These are phyloP conservation scores for Rhinatrema bivittatum DNA, from an alignment of 2,797 vertebrate species.

Conservation along the genomic window DNA sequence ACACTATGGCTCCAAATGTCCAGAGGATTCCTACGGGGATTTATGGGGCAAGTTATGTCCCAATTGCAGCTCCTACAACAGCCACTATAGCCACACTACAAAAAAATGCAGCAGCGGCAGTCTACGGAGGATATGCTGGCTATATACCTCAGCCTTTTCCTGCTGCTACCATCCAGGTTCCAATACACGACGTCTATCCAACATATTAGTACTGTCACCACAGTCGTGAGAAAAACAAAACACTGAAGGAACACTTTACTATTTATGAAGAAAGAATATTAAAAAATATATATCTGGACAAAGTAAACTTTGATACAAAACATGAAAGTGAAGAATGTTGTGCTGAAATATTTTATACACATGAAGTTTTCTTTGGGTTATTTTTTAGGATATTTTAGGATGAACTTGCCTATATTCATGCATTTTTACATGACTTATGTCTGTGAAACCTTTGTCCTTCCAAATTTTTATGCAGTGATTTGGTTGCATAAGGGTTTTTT, in stretches of 20 bases:
- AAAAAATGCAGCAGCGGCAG: slow-evolving; percentile 77
- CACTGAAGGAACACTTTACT: slow-evolving; percentile 79
- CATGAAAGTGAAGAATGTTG: slow-evolving; percentile 44
- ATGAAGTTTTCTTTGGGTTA: slow-evolving; percentile 63
- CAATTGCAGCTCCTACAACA: slow-evolving; percentile 73
- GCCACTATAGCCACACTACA: slow-evolving; percentile 88
- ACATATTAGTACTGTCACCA: slow-evolving; percentile 68
- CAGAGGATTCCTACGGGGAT: slow-evolving; percentile 84
- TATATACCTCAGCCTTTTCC: slow-evolving; percentile 92
- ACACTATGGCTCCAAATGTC: slow-evolving; percentile 87
- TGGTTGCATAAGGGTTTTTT: slow-evolving; percentile 49
- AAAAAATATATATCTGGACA: slow-evolving; percentile 46
- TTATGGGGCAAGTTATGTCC: slow-evolving; percentile 85
- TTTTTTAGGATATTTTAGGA: slow-evolving; percentile 42
- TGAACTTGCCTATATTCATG: slow-evolving; percentile 46
- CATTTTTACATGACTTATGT: slow-evolving; percentile 59
- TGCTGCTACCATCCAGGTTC: slow-evolving; percentile 78
- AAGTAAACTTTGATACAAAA: slow-evolving; percentile 27
- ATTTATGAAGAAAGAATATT: slow-evolving; percentile 77
- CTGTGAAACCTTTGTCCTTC: slow-evolving; percentile 22
- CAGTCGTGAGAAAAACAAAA: neutral
- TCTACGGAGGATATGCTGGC: slow-evolving; percentile 71
- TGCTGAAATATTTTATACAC: slow-evolving; percentile 57
- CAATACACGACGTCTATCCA: slow-evolving; percentile 90
- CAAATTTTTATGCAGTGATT: slow-evolving; percentile 39